A percentile compares a stretch with the other conserved stretches of the same genome.
Conservation (phyloP, 2,888 invertebrate species). For the Epinotia nisella region DNA sequence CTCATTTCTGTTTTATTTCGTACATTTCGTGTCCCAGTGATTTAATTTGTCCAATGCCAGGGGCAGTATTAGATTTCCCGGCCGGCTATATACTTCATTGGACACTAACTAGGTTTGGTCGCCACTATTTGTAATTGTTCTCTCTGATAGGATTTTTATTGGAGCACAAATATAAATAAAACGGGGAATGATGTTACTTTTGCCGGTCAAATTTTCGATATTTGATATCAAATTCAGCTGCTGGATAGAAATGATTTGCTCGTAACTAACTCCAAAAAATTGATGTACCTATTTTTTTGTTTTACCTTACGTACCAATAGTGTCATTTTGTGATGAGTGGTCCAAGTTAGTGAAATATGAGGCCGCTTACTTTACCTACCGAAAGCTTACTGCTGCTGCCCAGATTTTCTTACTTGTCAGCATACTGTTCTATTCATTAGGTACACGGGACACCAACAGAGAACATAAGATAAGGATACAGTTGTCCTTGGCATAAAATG, state of each 20-base stretch:
- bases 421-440: no score
- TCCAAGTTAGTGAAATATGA: no score
- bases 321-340: no score
- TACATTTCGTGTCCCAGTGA: slow-evolving; percentile 40
- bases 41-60: slow-evolving; percentile 41
- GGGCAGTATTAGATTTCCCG: slow-evolving; percentile 35
- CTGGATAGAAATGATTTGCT: background rate
- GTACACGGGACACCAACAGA: no score
- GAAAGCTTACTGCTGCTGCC: no score
- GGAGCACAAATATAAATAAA: slow-evolving; percentile 3
- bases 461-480: no score
- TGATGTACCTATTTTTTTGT: no score
- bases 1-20: slow-evolving; percentile 38
- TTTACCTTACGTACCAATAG: no score
- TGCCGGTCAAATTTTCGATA: background rate
- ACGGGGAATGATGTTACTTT: slow-evolving; percentile 5
- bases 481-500: no score
- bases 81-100: slow-evolving; percentile 29
- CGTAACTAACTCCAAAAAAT: background rate
- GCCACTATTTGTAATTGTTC: slow-evolving; percentile 42
- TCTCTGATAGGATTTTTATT: slow-evolving; percentile 40
- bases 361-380: no score
- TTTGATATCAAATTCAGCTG: background rate
- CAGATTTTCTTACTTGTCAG: no score
- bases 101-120: slow-evolving; percentile 37